Base-by-base conservation (phyloP, 2,797 vertebrate species). In the Gadopsis bispinosus region DNA sequence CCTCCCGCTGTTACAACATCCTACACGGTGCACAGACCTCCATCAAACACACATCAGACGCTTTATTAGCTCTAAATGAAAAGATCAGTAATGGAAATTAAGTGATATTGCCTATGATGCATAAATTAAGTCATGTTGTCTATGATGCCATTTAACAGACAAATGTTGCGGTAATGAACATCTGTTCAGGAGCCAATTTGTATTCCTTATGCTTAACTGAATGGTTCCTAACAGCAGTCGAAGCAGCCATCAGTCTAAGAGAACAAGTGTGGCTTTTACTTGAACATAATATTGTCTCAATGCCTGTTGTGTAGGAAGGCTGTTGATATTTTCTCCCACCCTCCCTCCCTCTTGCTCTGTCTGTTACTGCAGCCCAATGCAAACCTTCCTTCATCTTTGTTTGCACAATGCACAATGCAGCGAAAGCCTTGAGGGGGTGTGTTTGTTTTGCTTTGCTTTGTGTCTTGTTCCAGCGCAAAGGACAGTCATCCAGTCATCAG, bases 371-470 rank as follows among this genome's bases (percentile, higher is more conserved):
- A 81, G 65, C 59, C 67, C 41, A 68, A 71, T 48, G 62, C 85
- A 84, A 88, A 71, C 69, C 81, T 79, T 76, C 64, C 63, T 84
- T 87, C 81, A 83, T 86, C 85, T 88, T 61, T 89, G 78, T 90
- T 90, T 91, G 81, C 73, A 83, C 85, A 84, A 81, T 79, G 82
- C 84, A 86, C 86, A 92, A 77, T 83, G 83, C 91, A 87, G 77
- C 73, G 85, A 65, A 87, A 83, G 60, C 79, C 87, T 88, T 77
- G 62, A 83, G 83, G 88, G 75, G 75, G 83, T 77, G 87, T 81
- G 87, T 89, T 87, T 91, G 88, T 89, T 92, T 92, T 88, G 89
- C 79, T 86, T 89, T 82, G 85, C 87, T 89, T 83, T 85, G 89
- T 70, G 87, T 83, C 84, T 80, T 73, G 84, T 86, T 86, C 50